A percentile compares a stretch with the other conserved stretches of the same genome.
Conservation (phyloP, 2,113 vertebrate species). For the Barbus barbus region DNA sequence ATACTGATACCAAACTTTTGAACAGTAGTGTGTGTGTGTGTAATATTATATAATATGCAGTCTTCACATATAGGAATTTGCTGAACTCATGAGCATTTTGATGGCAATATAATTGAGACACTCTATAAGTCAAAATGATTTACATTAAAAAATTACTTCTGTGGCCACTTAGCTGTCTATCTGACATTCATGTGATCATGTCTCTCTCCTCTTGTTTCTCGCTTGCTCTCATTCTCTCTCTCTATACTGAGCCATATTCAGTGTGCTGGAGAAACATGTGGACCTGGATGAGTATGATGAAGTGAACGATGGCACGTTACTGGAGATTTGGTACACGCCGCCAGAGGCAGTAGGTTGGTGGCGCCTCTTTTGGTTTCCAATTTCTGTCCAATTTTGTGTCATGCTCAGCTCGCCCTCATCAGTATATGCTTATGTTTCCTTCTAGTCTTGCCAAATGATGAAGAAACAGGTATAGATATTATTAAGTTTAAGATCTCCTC, state of each 20-base stretch:
- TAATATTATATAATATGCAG: not conserved
- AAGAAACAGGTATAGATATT: conserved; percentile 9
- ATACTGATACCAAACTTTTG: too few species aligned
- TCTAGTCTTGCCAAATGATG: conserved; percentile 20
- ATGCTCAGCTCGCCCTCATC: not conserved
- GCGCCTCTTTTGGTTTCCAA: not conserved
- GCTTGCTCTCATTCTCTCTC: not conserved
- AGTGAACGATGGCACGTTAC: conserved; percentile 44
- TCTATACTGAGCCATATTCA: conserved; percentile 5
- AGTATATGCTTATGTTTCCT: not conserved
- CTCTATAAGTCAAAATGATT: not conserved
- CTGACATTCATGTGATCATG: not conserved
- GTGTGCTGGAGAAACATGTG: conserved; percentile 43
- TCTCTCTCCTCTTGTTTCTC: not conserved
- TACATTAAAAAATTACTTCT: not conserved
- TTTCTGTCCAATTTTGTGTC: not conserved
- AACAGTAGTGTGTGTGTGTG: too few species aligned
- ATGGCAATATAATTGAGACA: not conserved
- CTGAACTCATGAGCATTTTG: not conserved
- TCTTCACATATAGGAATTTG: not conserved
- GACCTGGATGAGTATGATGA: conserved; percentile 12
- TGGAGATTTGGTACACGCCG: conserved; percentile 50
- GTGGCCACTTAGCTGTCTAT: not conserved
- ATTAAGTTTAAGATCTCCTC: not conserved
- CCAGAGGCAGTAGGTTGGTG: conserved; percentile 44